Conservation (phyloP, 2,113 vertebrate genomes). For the Zapus hudsonius region DNA sequence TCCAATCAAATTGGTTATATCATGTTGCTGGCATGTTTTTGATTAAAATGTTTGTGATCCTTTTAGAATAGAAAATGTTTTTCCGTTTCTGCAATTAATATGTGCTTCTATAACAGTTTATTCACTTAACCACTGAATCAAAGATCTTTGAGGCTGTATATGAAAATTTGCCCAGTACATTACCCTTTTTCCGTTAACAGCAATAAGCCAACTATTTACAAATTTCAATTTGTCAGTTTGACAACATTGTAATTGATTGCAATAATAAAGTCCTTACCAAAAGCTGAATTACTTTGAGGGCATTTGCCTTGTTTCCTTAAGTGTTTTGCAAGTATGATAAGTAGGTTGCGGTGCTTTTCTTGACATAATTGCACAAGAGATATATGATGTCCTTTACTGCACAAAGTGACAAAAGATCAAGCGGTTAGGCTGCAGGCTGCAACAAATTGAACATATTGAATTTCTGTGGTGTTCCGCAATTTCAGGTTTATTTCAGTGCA, state of each 20-base stretch:
- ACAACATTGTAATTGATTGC: conserved; percentile 70
- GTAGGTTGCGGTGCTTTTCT: conserved; percentile 56
- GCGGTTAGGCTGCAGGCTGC: conserved; percentile 48
- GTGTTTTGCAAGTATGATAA: conserved; percentile 72
- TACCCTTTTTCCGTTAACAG: conserved; percentile 1
- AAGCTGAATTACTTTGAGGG: conserved; percentile 60
- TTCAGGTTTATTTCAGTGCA: background rate
- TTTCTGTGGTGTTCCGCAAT: conserved; percentile 56
- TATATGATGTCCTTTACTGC: conserved; percentile 53
- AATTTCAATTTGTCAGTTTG: conserved; percentile 68
- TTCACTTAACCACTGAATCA: background rate
- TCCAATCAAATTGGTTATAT: background rate
- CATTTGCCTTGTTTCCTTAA: conserved; percentile 72
- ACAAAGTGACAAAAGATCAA: conserved; percentile 59
- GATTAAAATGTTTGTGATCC: background rate
- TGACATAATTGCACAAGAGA: conserved; percentile 52
- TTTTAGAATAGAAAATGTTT: conserved; percentile 14
- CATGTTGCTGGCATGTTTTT: background rate
- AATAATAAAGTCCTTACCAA: conserved; percentile 68
- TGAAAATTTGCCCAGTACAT: conserved; percentile 11
- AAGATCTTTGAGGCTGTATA: conserved; percentile 38
- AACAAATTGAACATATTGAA: conserved; percentile 66
- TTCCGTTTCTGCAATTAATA: background rate
- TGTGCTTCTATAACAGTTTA: background rate
- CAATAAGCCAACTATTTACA: conserved; percentile 57